phyloP scores from a whole-genome alignment of 2,797 vertebrate genomes.

The Anableps anableps region DNA sequence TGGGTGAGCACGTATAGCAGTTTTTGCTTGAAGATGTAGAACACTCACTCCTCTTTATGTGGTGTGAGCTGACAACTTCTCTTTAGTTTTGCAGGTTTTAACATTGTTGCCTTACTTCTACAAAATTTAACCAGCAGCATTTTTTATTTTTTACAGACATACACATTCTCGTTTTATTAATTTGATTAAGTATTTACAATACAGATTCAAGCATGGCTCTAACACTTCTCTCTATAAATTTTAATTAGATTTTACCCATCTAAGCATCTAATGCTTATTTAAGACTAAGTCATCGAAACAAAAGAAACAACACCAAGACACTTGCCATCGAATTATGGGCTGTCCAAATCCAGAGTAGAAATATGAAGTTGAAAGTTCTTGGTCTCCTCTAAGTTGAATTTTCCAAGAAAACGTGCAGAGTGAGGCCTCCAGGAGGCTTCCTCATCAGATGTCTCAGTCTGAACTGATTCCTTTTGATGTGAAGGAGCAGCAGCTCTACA shows the following conservation, averaged over 20 bases:
- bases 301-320: background rate
- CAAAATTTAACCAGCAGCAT: background rate
- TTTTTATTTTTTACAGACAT: background rate
- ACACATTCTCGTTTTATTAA: background rate
- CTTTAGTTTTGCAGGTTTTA: background rate
- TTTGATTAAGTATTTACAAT: background rate
- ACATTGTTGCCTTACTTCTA: background rate
- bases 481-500: background rate
- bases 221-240: background rate
- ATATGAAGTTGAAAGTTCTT: background rate
- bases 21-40: conserved; percentile 6
- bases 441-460: background rate
- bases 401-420: background rate
- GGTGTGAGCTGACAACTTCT: background rate
- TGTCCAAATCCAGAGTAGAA: background rate
- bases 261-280: background rate
- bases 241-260: background rate
- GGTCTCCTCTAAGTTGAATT: background rate
- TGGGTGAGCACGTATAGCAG: background rate
- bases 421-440: background rate
- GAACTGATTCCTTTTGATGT: background rate
- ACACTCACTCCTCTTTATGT: background rate
- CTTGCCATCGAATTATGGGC: background rate
- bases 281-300: background rate
- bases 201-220: conserved; percentile 18